phyloP scores from a whole-genome alignment of 2,113 vertebrate genomes.

The Corydoras sp. region DNA sequence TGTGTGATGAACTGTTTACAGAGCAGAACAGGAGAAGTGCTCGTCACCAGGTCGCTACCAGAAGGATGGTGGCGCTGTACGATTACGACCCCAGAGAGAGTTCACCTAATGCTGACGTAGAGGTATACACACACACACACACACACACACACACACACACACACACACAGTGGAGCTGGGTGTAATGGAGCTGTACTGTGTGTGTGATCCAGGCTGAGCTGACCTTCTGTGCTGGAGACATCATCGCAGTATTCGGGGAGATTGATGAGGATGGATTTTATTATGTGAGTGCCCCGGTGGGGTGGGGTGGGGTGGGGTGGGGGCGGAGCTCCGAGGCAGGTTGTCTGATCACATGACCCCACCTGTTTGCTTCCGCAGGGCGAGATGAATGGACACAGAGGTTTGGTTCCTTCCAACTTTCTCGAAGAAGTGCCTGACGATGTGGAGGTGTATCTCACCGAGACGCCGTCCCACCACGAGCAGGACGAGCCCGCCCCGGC shows the following conservation, averaged over 20 bases:
- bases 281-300: conserved; percentile 74
- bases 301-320: too few relatives aligned
- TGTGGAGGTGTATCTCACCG: conserved; percentile 90
- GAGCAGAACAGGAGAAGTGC: conserved; percentile 56
- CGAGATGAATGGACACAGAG: conserved; percentile 83
- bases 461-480: conserved; percentile 72
- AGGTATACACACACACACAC: conserved; percentile 65
- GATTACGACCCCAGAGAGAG: conserved; percentile 93
- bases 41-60: conserved; percentile 63
- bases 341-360: too few relatives aligned
- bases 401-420: conserved; percentile 94
- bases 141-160: conserved; percentile 7
- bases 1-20: conserved; percentile 31
- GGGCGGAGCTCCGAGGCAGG: too few relatives aligned
- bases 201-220: conserved; percentile 78
- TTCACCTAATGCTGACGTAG: conserved; percentile 88
- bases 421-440: conserved; percentile 78
- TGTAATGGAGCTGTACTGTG: background rate
- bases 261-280: conserved; percentile 97
- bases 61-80: conserved; percentile 86
- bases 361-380: conserved; percentile 63
- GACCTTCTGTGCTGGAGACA: conserved; percentile 84
- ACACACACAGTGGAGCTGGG: background rate
- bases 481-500: conserved; percentile 66
- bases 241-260: conserved; percentile 84